Percentiles rank a stretch among this genome's conserved stretches.
Evolutionary conservation across 2,797 vertebrate genomes (phyloP).

Genomic region (Acanthornis magna): DNA sequence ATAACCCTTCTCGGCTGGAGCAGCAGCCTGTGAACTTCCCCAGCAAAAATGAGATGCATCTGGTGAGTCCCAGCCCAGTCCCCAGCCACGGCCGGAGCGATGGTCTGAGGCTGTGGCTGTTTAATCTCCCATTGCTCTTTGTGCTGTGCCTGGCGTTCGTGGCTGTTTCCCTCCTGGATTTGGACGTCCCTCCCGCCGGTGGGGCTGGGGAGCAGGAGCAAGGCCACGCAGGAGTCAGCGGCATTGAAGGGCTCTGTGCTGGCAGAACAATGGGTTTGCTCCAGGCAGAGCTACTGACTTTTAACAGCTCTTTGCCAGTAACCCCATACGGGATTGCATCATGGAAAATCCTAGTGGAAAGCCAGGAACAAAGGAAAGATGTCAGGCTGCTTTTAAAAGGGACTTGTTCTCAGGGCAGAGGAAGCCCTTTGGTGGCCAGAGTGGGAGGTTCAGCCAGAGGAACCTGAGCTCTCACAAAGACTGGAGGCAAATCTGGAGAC

Average conservation of each 20-base stretch:
- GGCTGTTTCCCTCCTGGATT: not conserved
- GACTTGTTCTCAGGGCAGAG: not conserved
- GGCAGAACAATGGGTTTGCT: conserved; percentile 69
- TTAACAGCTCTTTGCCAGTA: conserved; percentile 62
- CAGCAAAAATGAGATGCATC: conserved; percentile 19
- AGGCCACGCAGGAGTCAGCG: conserved; percentile 34
- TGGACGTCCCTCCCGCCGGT: not conserved
- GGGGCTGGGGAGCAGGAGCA: not conserved
- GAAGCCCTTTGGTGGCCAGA: conserved; percentile 43
- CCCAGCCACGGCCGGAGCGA: not conserved
- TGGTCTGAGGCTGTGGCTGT: not conserved
- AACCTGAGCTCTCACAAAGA: conserved; percentile 34
- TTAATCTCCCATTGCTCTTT: not conserved
- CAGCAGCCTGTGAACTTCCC: conserved; percentile 28
- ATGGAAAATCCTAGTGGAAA: conserved; percentile 69
- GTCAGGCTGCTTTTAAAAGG: conserved; percentile 58
- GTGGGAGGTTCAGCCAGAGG: conserved; percentile 14
- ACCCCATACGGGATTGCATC: conserved; percentile 61
- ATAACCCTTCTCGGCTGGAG: conserved; percentile 23
- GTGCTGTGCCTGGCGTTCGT: not conserved
- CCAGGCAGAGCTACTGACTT: conserved; percentile 68
- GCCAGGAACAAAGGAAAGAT: conserved; percentile 66
- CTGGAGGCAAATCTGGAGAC: conserved; percentile 9
- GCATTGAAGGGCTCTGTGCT: conserved; percentile 40
- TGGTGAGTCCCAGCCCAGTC: not conserved